These are phyloP conservation scores for Cosmorhoe ocellata DNA, from an alignment of 2,888 invertebrate species.

Conservation along the genomic window DNA sequence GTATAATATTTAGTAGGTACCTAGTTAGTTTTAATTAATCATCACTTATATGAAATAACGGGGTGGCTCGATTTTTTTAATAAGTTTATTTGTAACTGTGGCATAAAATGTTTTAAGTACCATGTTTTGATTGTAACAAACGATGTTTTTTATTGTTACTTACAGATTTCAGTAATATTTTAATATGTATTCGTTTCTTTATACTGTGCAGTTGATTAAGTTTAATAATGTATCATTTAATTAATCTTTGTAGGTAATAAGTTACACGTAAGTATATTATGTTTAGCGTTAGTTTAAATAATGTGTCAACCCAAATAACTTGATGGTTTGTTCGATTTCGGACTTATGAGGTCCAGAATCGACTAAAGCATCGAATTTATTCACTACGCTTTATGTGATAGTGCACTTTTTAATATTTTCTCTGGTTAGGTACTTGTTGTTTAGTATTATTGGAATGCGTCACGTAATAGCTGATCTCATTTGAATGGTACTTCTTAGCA, in stretches of 20 bases:
- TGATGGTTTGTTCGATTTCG: too few species aligned
- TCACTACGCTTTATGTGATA: neutral
- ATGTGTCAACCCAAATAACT: neutral
- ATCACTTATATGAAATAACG: too few species aligned
- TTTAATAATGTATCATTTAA: conserved; percentile 4
- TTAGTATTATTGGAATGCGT: conserved; percentile 44
- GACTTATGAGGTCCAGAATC: too few species aligned
- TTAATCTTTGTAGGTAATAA: neutral
- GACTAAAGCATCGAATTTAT: neutral
- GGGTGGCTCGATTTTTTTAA: too few species aligned
- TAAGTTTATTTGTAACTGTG: too few species aligned
- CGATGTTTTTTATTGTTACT: too few species aligned
- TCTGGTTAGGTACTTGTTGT: conserved; percentile 29
- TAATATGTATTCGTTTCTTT: neutral
- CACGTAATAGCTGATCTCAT: conserved; percentile 58
- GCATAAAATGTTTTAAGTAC: too few species aligned
- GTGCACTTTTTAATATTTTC: too few species aligned
- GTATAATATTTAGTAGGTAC: too few species aligned
- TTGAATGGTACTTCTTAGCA: conserved; percentile 52
- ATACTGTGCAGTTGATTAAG: conserved; percentile 22
- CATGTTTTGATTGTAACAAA: too few species aligned
- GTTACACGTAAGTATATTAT: neutral
- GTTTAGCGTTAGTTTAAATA: neutral
- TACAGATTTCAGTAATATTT: neutral
- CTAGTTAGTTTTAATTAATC: too few species aligned